Base-by-base conservation (phyloP, 2,113 vertebrate species). In the Puffinus mauretanicus region DNA sequence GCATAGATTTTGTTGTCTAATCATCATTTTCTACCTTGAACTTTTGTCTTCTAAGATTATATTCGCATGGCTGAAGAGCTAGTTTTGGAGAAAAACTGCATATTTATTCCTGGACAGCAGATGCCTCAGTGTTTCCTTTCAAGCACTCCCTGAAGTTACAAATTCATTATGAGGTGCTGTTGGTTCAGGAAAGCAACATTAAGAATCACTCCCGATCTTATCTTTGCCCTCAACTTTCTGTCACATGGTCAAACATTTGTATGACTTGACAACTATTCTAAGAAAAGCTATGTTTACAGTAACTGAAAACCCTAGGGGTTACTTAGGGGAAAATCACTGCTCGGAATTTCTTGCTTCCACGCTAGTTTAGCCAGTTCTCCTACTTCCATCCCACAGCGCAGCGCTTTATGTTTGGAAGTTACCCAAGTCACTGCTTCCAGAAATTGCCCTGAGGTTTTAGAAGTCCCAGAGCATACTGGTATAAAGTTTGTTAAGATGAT, bases 361-460 rank as follows among this genome's bases (percentile, higher is more conserved):
- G 62, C 96, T 55, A 80, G 86, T 96, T 93, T 9, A 93, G 82
- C 95, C 89, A 95, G 95, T 93, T 95, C 91, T 95, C 46, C 92
- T 82, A 51, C 73, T 96, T 75, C 75, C 93, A 91, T 47, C 82
- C 71, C 94, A 90, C 19, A 0, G 78, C 8, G 3, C 78, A 77
- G 65, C 0, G 3, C 75, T 86, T 60, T 26, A 32, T 13, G 44
- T 26, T 82, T 93, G 88, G 94, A 96, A 87, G 54, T 52, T 38
- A 62, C 73, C 80, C 91, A 97, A 95, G 88, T 57, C 49, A 40
- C 69, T 70, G 70, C 82, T 92, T 86, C 91, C 88, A 96, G 88
- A 94, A 95, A 79, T 7, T 76, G 66, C 93, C 89, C 62, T 58
- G 52, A 76, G 75, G 49, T 80, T 92, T 94, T 6, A 58, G 4